Percentiles rank a stretch among this genome's conserved stretches.
phyloP scores from a whole-genome alignment of 2,888 invertebrate species.

The Aproaerema taeniolella region DNA sequence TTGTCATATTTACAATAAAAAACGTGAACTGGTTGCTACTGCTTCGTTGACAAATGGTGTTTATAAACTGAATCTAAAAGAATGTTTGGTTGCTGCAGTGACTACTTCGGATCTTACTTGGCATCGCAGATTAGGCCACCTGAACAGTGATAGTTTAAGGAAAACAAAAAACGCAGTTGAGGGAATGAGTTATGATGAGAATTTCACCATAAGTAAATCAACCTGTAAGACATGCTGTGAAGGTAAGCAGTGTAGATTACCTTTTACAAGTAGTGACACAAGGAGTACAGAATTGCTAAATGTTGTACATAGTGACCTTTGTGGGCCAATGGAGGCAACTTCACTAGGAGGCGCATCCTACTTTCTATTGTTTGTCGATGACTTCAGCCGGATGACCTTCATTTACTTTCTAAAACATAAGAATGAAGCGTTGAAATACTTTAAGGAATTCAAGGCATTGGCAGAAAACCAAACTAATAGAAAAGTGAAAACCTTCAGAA shows the following conservation, averaged over 20 bases:
- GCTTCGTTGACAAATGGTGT: constrained; percentile 10
- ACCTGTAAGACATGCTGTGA: constrained; percentile 21
- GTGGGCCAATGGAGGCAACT: constrained; percentile 14
- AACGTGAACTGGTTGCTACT: constrained; percentile 9
- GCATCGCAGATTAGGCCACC: constrained; percentile 4
- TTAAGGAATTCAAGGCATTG: constrained; percentile 13
- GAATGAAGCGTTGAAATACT: constrained; percentile 23
- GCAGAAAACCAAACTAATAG: constrained; percentile 15
- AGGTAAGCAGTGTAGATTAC: constrained; percentile 28
- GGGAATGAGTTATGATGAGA: constrained; percentile 15
- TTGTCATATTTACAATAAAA: constrained; percentile 13
- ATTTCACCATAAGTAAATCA: constrained; percentile 7
- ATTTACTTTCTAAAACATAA: constrained; percentile 26
- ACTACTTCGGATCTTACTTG: neutral
- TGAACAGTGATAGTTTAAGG: neutral
- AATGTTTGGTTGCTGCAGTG: neutral
- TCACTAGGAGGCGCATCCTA: constrained; percentile 11
- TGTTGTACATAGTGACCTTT: constrained; percentile 13
- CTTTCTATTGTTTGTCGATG: constrained; percentile 9
- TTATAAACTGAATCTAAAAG: constrained; percentile 12
- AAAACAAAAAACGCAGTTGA: constrained; percentile 8
- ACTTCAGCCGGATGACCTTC: constrained; percentile 20
- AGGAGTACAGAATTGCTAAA: constrained; percentile 19
- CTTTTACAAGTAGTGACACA: constrained; percentile 22
- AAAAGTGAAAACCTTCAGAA: constrained; percentile 14